Evolutionary conservation across 2,888 invertebrate genomes (phyloP).

Genomic region (Cerastoderma edule): DNA sequence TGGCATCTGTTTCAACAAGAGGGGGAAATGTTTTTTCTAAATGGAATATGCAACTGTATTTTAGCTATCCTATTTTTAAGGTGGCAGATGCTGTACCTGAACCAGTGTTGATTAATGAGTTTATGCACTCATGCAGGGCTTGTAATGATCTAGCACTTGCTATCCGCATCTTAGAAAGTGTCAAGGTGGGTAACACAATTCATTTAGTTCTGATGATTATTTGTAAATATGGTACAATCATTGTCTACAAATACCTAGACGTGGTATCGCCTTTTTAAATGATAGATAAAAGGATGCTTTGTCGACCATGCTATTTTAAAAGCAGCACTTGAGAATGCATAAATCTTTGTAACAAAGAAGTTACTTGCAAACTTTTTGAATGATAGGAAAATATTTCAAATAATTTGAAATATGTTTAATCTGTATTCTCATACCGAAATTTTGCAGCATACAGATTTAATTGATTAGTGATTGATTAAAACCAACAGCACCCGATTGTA

Average conservation of each 20-base stretch:
- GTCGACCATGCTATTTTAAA: not conserved
- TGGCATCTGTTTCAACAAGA: not conserved
- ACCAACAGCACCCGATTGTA: too few species aligned
- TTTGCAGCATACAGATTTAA: too few species aligned
- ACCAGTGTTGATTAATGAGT: slow-evolving; percentile 94
- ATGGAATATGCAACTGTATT: not conserved
- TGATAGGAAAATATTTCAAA: too few species aligned
- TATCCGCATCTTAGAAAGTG: slow-evolving; percentile 95
- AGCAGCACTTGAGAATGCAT: too few species aligned
- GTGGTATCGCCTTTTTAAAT: not conserved
- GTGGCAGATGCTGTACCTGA: slow-evolving; percentile 97
- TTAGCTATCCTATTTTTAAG: slow-evolving; percentile 85
- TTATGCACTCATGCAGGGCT: slow-evolving; percentile 94
- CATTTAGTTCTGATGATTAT: not conserved
- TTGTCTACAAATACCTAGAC: too few species aligned
- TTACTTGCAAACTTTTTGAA: too few species aligned
- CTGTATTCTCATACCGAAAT: too few species aligned
- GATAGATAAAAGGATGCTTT: not conserved
- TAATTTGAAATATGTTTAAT: too few species aligned
- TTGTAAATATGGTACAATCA: not conserved
- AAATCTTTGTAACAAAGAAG: too few species aligned
- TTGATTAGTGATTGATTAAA: too few species aligned
- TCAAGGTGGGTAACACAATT: slow-evolving; percentile 86
- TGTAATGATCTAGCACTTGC: slow-evolving; percentile 97
- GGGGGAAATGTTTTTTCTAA: not conserved